Conservation (phyloP, 2,888 invertebrate species). For the Drosophila kanekoi region DNA sequence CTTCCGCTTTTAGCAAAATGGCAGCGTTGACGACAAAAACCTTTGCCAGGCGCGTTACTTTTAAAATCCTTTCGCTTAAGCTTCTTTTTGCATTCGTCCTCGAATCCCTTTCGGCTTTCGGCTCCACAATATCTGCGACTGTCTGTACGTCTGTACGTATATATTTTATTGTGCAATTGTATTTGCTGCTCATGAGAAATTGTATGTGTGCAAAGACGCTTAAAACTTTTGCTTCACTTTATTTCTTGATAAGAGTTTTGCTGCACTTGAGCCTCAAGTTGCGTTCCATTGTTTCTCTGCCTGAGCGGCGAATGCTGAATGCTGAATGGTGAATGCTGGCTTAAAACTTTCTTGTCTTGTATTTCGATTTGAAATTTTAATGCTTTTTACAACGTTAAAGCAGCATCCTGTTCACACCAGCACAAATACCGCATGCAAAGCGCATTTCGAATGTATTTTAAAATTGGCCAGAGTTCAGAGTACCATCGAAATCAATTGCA, state of each 20-base stretch:
- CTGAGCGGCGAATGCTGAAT: slow-evolving; percentile 36
- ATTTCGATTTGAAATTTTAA: slow-evolving; percentile 61
- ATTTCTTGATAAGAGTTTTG: slow-evolving; percentile 70
- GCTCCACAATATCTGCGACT: slow-evolving; percentile 19
- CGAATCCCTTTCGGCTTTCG: slow-evolving; percentile 27
- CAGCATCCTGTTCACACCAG: slow-evolving; percentile 1
- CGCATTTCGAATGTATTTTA: slow-evolving; percentile 10
- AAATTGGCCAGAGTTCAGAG: slow-evolving; percentile 12
- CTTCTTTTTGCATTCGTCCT: slow-evolving; percentile 55
- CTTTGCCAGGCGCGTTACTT: slow-evolving; percentile 42
- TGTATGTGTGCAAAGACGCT: slow-evolving; percentile 77
- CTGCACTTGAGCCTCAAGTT: slow-evolving; percentile 67
- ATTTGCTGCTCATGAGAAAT: slow-evolving; percentile 76
- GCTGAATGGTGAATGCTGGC: slow-evolving; percentile 50
- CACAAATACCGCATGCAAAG: not conserved
- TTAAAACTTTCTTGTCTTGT: slow-evolving; percentile 54
- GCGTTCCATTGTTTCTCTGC: slow-evolving; percentile 54
- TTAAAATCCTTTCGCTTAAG: slow-evolving; percentile 74
- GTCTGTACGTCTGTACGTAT: slow-evolving; percentile 17
- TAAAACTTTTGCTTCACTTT: slow-evolving; percentile 69
- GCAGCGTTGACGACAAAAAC: slow-evolving; percentile 42
- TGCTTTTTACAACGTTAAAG: slow-evolving; percentile 19
- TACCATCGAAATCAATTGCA: slow-evolving; percentile 7
- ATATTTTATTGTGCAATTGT: slow-evolving; percentile 76
- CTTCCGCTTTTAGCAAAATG: slow-evolving; percentile 57